Base-by-base conservation (phyloP, 2,113 vertebrate species). In the Thamnaconus septentrionalis region DNA sequence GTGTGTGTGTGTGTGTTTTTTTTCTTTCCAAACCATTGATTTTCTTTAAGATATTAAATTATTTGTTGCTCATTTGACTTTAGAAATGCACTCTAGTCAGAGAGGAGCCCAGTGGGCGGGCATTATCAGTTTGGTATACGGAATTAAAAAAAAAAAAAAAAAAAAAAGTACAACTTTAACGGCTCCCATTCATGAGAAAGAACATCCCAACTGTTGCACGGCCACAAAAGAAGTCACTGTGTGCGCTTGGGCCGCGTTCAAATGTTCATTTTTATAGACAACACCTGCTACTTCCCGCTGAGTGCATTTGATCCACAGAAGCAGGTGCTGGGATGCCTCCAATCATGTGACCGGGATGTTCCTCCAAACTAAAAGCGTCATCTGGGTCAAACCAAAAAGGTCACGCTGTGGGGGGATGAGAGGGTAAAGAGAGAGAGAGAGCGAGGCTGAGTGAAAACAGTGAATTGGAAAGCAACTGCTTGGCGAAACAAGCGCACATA, bases 241-340 rank as follows among this genome's bases (percentile, higher is more conserved):
- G 56, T 76, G 79, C 52, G 75, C 79, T 69, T 61, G 82, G 80
- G 86, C 78, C 66, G 64, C 53, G 79, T 81, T 82, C 75, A 86
- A 87, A 83, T 83, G 82, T 86, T 74, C 86, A 85, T 89, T 90
- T 89, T 89, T 90, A 88, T 87, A 85, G 84, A 73, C 84, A 64
- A 82, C 89, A 89, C 88, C 89, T 88, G 88, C 82, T 91, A 86
- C 73, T 86, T 91, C 89, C 90, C 84, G 84, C 88, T 90, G 87
- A 89, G 85, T 80, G 86, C 83, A 83, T 84, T 75, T 92, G 88
- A 92, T 88, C 81, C 70, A 72, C 81, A 65, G 84, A 64, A 85
- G 81, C 90, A 92, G 91, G 90, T 91, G 91, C 84, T 86, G 77
- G 82, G 83, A 85, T 87, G 81, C 82, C 74, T 80, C 6, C 10